These are phyloP conservation scores for Meloidogyne floridensis DNA, from an alignment of 1,140 invertebrate species.

Conservation along the genomic window DNA sequence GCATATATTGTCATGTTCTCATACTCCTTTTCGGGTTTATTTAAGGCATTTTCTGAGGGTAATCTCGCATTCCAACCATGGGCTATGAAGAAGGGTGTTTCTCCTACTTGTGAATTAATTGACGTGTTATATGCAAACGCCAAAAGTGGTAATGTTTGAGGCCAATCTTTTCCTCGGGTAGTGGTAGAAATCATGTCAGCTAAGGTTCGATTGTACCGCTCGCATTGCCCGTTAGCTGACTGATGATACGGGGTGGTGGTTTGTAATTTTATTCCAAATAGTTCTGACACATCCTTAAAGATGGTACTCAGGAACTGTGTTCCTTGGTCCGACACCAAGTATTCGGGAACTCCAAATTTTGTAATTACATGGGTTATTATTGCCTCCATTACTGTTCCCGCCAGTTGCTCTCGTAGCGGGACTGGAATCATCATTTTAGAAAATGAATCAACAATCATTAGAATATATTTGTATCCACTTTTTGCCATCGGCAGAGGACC, in stretches of 20 bases:
- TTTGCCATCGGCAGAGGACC: neutral
- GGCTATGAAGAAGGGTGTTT: conserved; percentile 8
- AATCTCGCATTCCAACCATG: conserved; percentile 5
- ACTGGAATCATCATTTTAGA: conserved; percentile 20
- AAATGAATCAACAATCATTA: conserved; percentile 15
- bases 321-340: too few relatives aligned
- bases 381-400: neutral
- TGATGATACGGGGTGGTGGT: conserved; percentile 10
- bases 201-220: conserved; percentile 11
- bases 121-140: conserved; percentile 19
- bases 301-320: too few relatives aligned
- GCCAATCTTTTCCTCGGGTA: conserved; percentile 7
- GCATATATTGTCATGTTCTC: conserved; percentile 1
- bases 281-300: neutral
- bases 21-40: neutral
- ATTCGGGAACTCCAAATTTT: too few relatives aligned
- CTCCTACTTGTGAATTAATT: neutral
- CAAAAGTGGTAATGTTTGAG: neutral
- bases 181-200: conserved; percentile 13
- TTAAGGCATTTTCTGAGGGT: neutral
- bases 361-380: neutral
- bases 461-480: conserved; percentile 8
- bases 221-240: conserved; percentile 13
- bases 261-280: conserved; percentile 5
- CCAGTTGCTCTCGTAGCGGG: conserved; percentile 16